phyloP scores from a whole-genome alignment of 2,888 invertebrate genomes.

The Rhopalosiphum nymphaeae region DNA sequence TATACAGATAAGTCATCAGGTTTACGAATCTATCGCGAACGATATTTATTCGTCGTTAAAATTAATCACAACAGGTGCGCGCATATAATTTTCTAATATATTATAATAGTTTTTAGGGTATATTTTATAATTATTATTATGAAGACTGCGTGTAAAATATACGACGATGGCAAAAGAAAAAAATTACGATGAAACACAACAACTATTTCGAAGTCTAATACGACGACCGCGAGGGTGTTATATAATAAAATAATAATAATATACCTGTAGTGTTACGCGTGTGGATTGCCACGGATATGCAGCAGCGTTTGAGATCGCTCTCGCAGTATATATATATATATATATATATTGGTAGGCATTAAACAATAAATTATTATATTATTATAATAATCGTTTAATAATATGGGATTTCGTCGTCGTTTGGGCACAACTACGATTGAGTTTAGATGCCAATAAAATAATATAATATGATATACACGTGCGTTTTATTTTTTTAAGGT shows the following conservation, averaged over 20 bases:
- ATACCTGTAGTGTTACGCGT: background rate
- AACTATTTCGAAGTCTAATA: background rate
- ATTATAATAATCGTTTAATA: background rate
- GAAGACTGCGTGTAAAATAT: background rate
- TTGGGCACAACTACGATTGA: background rate
- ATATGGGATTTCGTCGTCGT: background rate
- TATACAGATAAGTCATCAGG: background rate
- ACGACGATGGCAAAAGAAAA: background rate
- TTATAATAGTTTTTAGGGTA: background rate
- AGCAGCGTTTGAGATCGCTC: background rate
- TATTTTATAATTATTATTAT: background rate
- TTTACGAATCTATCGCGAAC: background rate
- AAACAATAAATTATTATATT: background rate
- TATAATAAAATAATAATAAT: background rate
- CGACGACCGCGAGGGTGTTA: background rate
- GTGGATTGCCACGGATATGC: background rate
- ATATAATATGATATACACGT: background rate
- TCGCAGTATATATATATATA: background rate
- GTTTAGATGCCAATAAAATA: background rate
- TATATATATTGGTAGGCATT: no score
- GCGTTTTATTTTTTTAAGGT: background rate
- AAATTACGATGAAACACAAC: background rate
- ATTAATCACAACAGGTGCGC: background rate
- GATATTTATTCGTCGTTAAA: background rate
- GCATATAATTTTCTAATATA: background rate